Evolutionary conservation across 2,113 vertebrate genomes (phyloP).

Genomic region (Genyomyrus donnyi): DNA sequence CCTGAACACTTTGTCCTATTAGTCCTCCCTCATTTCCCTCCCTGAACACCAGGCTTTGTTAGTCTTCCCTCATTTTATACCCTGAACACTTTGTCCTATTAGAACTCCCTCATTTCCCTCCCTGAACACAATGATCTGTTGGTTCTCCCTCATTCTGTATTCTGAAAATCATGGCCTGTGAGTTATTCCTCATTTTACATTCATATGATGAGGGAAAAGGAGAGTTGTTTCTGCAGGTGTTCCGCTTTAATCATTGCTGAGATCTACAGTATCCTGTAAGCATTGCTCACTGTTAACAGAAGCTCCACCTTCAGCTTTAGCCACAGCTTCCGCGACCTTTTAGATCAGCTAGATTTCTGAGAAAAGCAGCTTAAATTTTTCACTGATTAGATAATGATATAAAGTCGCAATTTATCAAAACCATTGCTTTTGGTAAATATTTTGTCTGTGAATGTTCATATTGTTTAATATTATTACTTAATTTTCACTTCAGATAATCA

Average conservation of each 20-base stretch:
- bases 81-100: neutral
- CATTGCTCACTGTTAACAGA: neutral
- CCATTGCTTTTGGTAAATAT: neutral
- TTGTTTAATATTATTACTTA: neutral
- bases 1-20: neutral
- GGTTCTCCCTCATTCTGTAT: neutral
- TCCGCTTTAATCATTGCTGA: neutral
- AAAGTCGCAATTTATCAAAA: neutral
- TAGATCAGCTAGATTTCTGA: constrained; percentile 6
- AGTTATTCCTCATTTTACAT: neutral
- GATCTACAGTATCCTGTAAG: constrained; percentile 11
- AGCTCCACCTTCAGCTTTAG: neutral
- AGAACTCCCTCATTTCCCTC: neutral
- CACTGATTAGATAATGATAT: neutral
- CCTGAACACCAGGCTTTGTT: neutral
- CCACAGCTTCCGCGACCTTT: constrained; percentile 5
- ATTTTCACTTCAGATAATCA: neutral
- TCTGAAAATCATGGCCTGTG: neutral
- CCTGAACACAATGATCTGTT: neutral
- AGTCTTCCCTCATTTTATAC: too few relatives aligned
- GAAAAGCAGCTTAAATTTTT: constrained; percentile 1
- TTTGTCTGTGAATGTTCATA: neutral
- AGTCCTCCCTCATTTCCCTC: neutral
- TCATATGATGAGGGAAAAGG: neutral
- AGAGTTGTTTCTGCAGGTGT: neutral